Base-by-base conservation (phyloP, 2,797 vertebrate genomes). In the Rhinella marina region DNA sequence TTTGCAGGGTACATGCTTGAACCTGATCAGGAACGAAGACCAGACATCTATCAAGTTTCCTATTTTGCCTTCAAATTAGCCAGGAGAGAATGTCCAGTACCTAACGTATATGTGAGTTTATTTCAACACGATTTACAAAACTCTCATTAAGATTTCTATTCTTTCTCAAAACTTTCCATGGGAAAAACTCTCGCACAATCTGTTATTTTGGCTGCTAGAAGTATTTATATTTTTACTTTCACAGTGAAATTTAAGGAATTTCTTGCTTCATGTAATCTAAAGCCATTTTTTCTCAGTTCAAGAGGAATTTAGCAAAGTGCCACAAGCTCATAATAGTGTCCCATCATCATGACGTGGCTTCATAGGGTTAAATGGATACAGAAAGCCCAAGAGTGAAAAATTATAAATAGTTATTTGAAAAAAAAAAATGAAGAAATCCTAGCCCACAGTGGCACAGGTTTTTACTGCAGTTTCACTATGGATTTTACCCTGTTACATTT, bases 1-100 rank as follows among this genome's bases (percentile, higher is more conserved):
- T 10, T 90, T 92, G 5, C 91, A 99, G 98, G 98, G 90, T 99
- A 97, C 73, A 99, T 99, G 98, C 97, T 99, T 81, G 98, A 99
- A 92, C 98, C 97, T 41, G 97, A 99, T 92, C 96, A 96, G 92
- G 98, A 99, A 54, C 94, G 90, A 92, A 97, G 98, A 93, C 98
- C 98, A 32, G 98, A 99, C 94, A 98, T 99, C 91, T 99, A 97
- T 94, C 98, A 99, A 91, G 97, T 99, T 79, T 98, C 98, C 90
- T 95, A 96, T 93, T 97, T 98, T 94, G 97, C 98, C 94, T 99
- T 99, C 94, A 97, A 95, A 94, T 92, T 98, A 92, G 96, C 97
- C 91, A 97, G 96, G 94, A 99, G 95, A 93, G 97, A 98, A 62
- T 98, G 97, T 90, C 97, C 97, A 0, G 94, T 99, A 92, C 96